A percentile compares a stretch with the other conserved stretches of the same genome.
These are phyloP conservation scores for Apis dorsata DNA, from an alignment of 1,140 invertebrate genomes.

Conservation along the genomic window DNA sequence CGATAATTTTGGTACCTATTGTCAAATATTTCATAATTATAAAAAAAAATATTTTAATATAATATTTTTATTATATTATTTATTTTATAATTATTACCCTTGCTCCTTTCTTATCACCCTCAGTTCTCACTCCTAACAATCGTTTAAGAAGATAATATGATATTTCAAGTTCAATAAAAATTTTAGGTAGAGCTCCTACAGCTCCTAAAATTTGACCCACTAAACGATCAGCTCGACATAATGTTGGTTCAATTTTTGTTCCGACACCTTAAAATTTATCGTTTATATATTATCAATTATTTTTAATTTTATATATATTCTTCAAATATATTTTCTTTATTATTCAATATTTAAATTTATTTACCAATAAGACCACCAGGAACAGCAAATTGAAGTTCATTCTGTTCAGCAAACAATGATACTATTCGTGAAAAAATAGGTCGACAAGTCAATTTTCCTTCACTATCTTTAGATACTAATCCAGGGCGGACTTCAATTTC, in stretches of 20 bases:
- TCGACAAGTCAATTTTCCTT: constrained; percentile 96
- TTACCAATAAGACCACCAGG: constrained; percentile 97
- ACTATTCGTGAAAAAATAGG: constrained; percentile 99
- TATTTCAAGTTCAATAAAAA: constrained; percentile 99
- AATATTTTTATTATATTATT: constrained; percentile 31
- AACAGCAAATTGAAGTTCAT: constrained; percentile 98
- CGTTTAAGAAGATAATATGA: constrained; percentile 98
- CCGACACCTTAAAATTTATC: constrained; percentile 88
- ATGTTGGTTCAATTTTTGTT: constrained; percentile 98
- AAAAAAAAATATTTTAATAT: not conserved
- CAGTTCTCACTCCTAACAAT: constrained; percentile 97
- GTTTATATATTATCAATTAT: not conserved
- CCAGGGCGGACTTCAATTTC: constrained; percentile 96
- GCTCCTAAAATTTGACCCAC: constrained; percentile 99
- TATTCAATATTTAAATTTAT: constrained; percentile 10
- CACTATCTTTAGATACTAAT: constrained; percentile 96
- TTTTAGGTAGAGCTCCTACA: constrained; percentile 96
- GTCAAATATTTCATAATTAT: constrained; percentile 30
- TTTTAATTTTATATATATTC: not conserved
- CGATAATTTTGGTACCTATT: constrained; percentile 83
- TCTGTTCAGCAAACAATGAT: constrained; percentile 99
- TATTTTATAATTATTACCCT: constrained; percentile 83
- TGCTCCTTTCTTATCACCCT: constrained; percentile 99
- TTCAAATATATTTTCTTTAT: not conserved
- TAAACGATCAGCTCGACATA: constrained; percentile 98